Conservation (phyloP, 2,797 vertebrate genomes). For the Chelmon rostratus region DNA sequence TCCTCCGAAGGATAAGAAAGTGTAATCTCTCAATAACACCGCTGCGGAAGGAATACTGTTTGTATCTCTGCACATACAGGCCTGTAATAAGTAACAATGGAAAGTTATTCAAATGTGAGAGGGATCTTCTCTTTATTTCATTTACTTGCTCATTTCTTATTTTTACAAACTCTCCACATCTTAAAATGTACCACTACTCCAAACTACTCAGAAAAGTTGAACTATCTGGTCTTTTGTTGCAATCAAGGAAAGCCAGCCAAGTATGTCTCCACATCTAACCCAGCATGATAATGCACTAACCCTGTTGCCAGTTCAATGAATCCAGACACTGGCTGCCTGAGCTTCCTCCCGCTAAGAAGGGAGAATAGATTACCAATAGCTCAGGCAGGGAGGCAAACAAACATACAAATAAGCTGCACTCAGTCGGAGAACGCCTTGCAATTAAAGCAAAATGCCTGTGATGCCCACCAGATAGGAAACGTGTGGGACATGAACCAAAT, state of each 20-base stretch:
- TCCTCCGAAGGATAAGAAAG: conserved; percentile 65
- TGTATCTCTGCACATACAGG: conserved; percentile 25
- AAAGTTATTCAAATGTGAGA: neutral
- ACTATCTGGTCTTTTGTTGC: conserved; percentile 74
- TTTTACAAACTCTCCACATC: conserved; percentile 23
- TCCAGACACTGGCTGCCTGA: conserved; percentile 80
- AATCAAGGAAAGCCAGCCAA: conserved; percentile 78
- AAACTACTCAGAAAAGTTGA: conserved; percentile 72
- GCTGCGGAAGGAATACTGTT: conserved; percentile 34
- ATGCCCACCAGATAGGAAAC: conserved; percentile 90
- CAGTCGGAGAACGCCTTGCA: conserved; percentile 87
- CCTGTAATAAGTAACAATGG: neutral
- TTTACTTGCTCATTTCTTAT: neutral
- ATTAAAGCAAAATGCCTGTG: conserved; percentile 91
- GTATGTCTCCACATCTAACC: conserved; percentile 80
- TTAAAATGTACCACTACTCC: conserved; percentile 53
- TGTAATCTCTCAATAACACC: conserved; percentile 65
- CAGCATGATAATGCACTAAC: conserved; percentile 82
- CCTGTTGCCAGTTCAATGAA: conserved; percentile 83
- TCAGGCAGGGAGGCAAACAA: conserved; percentile 82
- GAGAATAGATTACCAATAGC: conserved; percentile 88
- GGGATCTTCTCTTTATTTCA: neutral
- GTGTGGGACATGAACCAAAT: conserved; percentile 90
- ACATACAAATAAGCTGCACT: conserved; percentile 84
- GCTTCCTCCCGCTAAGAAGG: conserved; percentile 81